Evolutionary conservation across 1,140 invertebrate genomes (phyloP), one percentile per base, ranked within the genome.

Genomic region (Dinothrombium tinctorium): DNA sequence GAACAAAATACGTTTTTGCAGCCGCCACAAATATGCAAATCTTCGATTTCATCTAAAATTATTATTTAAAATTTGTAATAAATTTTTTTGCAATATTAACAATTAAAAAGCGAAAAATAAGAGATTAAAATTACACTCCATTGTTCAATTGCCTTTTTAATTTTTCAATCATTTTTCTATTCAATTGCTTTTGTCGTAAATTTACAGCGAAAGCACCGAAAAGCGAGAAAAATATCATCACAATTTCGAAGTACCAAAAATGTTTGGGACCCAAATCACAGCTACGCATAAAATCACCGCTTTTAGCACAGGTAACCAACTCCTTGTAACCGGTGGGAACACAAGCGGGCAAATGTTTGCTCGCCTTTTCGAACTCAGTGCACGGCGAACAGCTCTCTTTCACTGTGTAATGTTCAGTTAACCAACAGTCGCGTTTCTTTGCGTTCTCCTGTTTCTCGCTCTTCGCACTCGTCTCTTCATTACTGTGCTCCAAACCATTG

Each of bases 161-260:
- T n/a, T n/a, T n/a, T n/a, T n/a, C n/a, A n/a, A n/a, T n/a, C n/a
- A n/a, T n/a, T n/a, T n/a, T n/a, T n/a, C n/a, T n/a, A n/a, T 73
- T 64, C 1, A 74, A 51, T 25, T 67, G 54, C 46, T 61, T 65
- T 47, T 69, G 67, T 38, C 71, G 56, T 47, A 63, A 56, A 42
- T 59, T 61, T 3, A 71, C 67, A 35, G 60, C 52, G 8, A 59
- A 47, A 37, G 64, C 65, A 20, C 73, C 77, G 9, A 72, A 49
- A 4, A 72, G 45, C 8, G 71, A 71, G 23, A 73, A 40, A 0
- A 69, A 54, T 50, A 80, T 72, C 57, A 74, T 72, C 44, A 72
- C 68, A 11, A 65, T 65, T 53, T 82, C 72, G 55, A 89, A 87
- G 51, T 76, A 72, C 69, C 80, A 80, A 58, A 79, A 89, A 32